A percentile compares a stretch with the other conserved stretches of the same genome.
These are phyloP conservation scores for Erynnis tages DNA, from an alignment of 2,888 invertebrate genomes.

Conservation along the genomic window DNA sequence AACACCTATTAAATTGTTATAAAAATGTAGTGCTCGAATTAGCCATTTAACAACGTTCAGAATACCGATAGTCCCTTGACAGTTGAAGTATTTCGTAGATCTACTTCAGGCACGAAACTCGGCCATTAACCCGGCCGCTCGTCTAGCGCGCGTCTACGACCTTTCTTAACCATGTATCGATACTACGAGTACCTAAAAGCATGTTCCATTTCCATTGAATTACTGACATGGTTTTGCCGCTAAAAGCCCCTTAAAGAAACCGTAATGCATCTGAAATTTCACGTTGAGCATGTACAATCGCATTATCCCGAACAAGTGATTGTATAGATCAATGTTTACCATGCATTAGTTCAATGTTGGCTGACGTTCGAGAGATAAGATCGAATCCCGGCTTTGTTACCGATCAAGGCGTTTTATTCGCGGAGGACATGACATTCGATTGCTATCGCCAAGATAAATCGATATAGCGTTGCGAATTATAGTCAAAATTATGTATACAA, in stretches of 20 bases:
- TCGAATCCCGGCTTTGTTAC: conserved; percentile 31
- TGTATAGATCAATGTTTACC: conserved; percentile 51
- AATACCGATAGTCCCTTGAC: conserved; percentile 31
- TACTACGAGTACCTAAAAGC: conserved; percentile 29
- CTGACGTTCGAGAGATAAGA: conserved; percentile 35
- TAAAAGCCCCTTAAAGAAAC: conserved; percentile 35
- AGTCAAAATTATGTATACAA: conserved; percentile 33
- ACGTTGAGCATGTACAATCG: conserved; percentile 16
- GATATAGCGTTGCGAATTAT: conserved; percentile 39
- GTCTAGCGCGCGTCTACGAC: conserved; percentile 66
- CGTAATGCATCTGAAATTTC: conserved; percentile 45
- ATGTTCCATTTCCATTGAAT: conserved; percentile 48
- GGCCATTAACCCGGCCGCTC: conserved; percentile 54
- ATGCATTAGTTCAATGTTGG: conserved; percentile 37
- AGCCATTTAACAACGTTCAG: conserved; percentile 16
- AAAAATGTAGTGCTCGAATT: background rate
- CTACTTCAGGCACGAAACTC: conserved; percentile 51
- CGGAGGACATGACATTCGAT: conserved; percentile 33
- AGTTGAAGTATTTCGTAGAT: conserved; percentile 29
- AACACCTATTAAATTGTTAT: too few relatives aligned
- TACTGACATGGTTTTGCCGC: conserved; percentile 35
- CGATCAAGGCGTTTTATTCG: conserved; percentile 35
- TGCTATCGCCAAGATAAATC: conserved; percentile 36
- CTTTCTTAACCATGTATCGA: conserved; percentile 42
- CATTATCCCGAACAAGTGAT: conserved; percentile 26